Base-by-base conservation (phyloP, 2,113 vertebrate genomes). In the Ailuropoda melanoleuca region DNA sequence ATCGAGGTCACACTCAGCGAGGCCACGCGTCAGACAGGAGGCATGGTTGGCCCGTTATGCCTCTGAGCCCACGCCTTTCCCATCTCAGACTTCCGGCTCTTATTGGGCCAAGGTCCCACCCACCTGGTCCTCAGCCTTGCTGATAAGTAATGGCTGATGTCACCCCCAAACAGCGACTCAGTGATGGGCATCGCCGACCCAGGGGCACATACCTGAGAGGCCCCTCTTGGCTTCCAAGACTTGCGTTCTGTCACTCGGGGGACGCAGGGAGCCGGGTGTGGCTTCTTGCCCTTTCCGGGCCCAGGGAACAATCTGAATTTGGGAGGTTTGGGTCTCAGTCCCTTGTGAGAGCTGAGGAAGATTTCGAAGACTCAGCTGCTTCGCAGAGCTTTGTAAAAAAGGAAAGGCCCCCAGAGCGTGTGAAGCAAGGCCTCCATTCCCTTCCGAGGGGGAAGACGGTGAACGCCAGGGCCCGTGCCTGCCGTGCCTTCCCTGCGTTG, bases 231-330 rank as follows among this genome's bases (percentile, higher is more conserved):
- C 53, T 37, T 43, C 46, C 4, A 8, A 9, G 34, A n/a, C 17
- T 15, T 4, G 26, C 1, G 23, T 13, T 62, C 74, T 3, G 7
- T n/a, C 5, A 6, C 24, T 0, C 5, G 0, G 48, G 11, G 19
- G 0, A 0, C 6, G 18, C 6, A 13, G n/a, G 56, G 19, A 17
- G 39, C 9, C 3, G 37, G 46, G 24, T 26, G 9, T 8, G 13
- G 31, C 26, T 34, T 93, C 92, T 81, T 37, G 1, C 0, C 72
- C 90, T 93, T 97, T 60, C 85, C 93, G 72, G 93, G 37, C 75
- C 89, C 58, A 31, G 68, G 81, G 39, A 93, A 92, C 68, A 81
- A 37, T 62, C 43, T 26, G 37, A 72, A 48, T 55, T 68, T 48
- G 43, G 39, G 55, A 72, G 37, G 21, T 48, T 7, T 8, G 34